Base-by-base conservation (phyloP, 2,888 invertebrate genomes). In the Tridacna gigas region DNA sequence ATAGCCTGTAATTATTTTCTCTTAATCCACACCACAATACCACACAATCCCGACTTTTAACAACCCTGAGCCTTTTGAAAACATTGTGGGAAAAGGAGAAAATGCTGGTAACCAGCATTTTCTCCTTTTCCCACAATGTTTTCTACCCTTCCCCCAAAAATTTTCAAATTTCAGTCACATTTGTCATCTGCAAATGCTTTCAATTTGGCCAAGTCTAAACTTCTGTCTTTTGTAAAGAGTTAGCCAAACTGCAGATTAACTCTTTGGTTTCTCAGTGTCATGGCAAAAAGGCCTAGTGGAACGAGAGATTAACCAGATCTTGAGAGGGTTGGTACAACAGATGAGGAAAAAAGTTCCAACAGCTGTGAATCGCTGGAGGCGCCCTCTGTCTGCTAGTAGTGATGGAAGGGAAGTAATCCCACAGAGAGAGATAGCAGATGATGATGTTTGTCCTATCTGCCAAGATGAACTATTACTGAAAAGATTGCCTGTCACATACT, bases 401-500 rank as follows among this genome's bases (percentile, higher is more conserved):
- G 92, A 91, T 84, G 91, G 91, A 20, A 84, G 90, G 71, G 84
- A 88, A 65, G 80, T 88, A 11, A 86, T 93, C 18, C 89, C 91
- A 60, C 94, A 94, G 84, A 88, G 94, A 83, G 93, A 92, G 13
- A 93, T 95, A 74, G 88, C 89, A 4, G 91, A 91, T 13, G 94
- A 94, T 67, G 95, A 95, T 89, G 93, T 94, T 0, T 95, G 95
- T 85, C 95, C 95, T 0, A 95, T 95, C 25, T 95, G 95, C 90
- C 95, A 95, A 81, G 95, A 95, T 75, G 94, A 95, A 79, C 86
- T 95, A 25, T 81, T 95, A 56, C 90, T 84, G 12, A 94, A 93
- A 82, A 91, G 92, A 69, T 89, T 92, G 20, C 94, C 94, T 61
- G 94, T 95, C 37, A 95, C 95, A 13, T 95, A 90, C 84, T 95